phyloP scores from a whole-genome alignment of 2,113 vertebrate species.

The Bufo gargarizans region DNA sequence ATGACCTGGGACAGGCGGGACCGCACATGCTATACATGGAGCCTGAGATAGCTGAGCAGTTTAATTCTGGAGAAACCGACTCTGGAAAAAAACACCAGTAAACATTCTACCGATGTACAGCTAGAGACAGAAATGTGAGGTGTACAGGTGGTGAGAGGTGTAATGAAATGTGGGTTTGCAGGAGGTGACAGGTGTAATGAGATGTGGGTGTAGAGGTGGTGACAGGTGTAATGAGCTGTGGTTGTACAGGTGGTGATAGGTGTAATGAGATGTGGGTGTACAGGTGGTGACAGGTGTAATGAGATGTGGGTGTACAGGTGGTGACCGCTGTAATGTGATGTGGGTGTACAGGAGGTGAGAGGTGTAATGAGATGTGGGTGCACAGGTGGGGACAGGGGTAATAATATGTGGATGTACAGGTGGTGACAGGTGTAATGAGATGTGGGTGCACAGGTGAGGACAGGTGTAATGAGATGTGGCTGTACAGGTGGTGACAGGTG shows the following conservation, averaged over 20 bases:
- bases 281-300: not conserved
- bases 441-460: not conserved
- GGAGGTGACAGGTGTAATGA: not conserved
- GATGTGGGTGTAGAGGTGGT: not conserved
- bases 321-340: not conserved
- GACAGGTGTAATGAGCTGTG: not conserved
- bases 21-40: slow-evolving; percentile 81
- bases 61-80: slow-evolving; percentile 64
- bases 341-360: not conserved
- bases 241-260: not conserved
- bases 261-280: not conserved
- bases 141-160: not conserved
- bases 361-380: not conserved
- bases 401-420: no score
- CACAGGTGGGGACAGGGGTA: not conserved
- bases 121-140: not conserved
- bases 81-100: not conserved
- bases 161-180: not conserved
- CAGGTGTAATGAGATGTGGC: not conserved
- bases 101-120: not conserved
- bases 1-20: slow-evolving; percentile 84
- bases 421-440: no score
- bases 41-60: slow-evolving; percentile 75
- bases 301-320: not conserved
- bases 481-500: not conserved